phyloP scores from a whole-genome alignment of 1,140 invertebrate species.

The Diorhabda sublineata region DNA sequence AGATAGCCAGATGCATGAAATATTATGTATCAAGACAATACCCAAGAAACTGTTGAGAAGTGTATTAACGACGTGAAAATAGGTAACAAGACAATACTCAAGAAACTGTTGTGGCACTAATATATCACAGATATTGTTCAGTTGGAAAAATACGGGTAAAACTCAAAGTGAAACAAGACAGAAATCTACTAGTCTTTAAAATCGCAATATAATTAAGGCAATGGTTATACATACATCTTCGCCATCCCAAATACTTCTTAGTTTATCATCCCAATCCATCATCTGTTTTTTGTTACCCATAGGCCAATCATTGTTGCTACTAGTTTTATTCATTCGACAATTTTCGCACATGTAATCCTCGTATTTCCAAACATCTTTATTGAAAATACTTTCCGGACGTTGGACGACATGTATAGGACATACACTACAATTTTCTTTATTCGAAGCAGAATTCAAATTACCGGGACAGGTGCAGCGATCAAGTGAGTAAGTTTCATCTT shows the following conservation, averaged over 20 bases:
- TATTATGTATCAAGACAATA: too few species aligned
- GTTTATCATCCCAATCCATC: slow-evolving; percentile 22
- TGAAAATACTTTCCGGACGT: slow-evolving; percentile 17
- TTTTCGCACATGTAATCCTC: slow-evolving; percentile 31
- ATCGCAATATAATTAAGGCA: too few species aligned
- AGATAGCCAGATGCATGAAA: too few species aligned
- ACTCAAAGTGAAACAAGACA: too few species aligned
- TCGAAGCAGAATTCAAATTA: background rate
- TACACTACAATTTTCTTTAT: slow-evolving; percentile 7
- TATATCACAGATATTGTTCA: too few species aligned
- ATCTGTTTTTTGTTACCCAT: slow-evolving; percentile 4
- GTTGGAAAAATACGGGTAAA: too few species aligned
- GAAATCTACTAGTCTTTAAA: too few species aligned
- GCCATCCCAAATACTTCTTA: slow-evolving; percentile 34
- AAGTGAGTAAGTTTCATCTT: too few species aligned
- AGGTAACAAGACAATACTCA: too few species aligned
- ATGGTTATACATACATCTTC: slow-evolving; percentile 20
- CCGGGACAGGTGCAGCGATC: slow-evolving; percentile 12
- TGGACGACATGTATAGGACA: slow-evolving; percentile 13
- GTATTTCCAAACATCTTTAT: slow-evolving; percentile 29
- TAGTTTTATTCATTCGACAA: slow-evolving; percentile 26
- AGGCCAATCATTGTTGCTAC: slow-evolving; percentile 17
- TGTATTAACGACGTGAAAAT: too few species aligned
- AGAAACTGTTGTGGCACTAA: too few species aligned
- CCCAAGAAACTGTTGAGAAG: too few species aligned